Conservation (phyloP, 2,888 invertebrate species). For the Oxytorus armatus region DNA sequence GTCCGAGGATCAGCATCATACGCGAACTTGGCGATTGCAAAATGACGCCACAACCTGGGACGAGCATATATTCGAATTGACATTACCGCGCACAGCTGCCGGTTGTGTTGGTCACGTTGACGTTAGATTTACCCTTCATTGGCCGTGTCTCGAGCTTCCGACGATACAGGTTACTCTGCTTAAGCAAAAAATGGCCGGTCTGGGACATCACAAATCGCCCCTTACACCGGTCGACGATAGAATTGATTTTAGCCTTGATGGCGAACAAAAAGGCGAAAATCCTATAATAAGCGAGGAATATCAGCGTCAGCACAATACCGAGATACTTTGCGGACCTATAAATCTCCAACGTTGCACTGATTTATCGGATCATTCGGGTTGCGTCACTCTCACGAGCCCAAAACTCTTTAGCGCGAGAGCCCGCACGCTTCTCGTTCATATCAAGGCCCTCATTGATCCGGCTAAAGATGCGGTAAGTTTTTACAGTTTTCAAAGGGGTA, state of each 20-base stretch:
- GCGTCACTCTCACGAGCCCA: slow-evolving; percentile 94
- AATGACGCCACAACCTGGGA: slow-evolving; percentile 91
- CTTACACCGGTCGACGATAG: slow-evolving; percentile 85
- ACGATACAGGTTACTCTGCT: slow-evolving; percentile 91
- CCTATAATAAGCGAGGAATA: slow-evolving; percentile 93
- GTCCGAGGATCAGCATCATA: slow-evolving; percentile 89
- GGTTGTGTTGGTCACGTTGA: slow-evolving; percentile 94
- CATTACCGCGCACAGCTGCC: slow-evolving; percentile 90
- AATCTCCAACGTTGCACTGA: slow-evolving; percentile 93
- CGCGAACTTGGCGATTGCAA: slow-evolving; percentile 91
- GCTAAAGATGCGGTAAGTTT: slow-evolving; percentile 86
- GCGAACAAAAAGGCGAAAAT: slow-evolving; percentile 86
- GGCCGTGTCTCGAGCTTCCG: slow-evolving; percentile 91
- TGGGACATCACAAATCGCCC: slow-evolving; percentile 86
- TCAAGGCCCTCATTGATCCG: slow-evolving; percentile 90
- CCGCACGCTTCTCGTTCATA: slow-evolving; percentile 92
- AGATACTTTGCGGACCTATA: slow-evolving; percentile 95
- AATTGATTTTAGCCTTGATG: slow-evolving; percentile 84
- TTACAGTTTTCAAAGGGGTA: neutral
- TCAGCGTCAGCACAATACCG: slow-evolving; percentile 94
- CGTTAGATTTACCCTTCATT: slow-evolving; percentile 93
- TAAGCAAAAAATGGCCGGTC: slow-evolving; percentile 89
- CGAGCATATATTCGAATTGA: slow-evolving; percentile 96
- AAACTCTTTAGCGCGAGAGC: slow-evolving; percentile 92
- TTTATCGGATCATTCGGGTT: slow-evolving; percentile 93